Evolutionary conservation across 1,140 invertebrate genomes (phyloP).

Genomic region (Littorina saxatilis): DNA sequence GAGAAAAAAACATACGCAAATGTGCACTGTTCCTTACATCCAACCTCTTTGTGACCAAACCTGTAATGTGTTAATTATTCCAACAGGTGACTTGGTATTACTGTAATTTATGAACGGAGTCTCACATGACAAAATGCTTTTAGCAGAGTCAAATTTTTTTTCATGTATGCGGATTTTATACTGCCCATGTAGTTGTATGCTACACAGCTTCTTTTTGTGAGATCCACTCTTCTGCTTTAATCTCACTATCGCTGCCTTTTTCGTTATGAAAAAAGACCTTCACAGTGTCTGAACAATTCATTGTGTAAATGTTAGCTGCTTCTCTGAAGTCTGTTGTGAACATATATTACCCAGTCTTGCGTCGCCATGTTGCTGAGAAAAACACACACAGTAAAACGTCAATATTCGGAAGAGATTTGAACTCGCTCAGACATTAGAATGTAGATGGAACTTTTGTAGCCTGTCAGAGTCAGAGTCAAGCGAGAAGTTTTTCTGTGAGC

Average conservation of each 20-base stretch:
- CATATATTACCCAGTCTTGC: neutral
- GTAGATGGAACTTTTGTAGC: neutral
- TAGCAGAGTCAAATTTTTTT: no score
- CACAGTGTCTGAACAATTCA: neutral
- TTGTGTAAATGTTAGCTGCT: neutral
- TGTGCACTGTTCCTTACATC: no score
- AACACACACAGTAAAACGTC: neutral
- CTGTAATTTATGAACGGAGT: no score
- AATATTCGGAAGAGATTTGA: conserved; percentile 4
- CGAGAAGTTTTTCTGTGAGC: neutral
- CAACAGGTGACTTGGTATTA: no score
- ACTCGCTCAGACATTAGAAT: neutral
- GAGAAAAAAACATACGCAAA: no score
- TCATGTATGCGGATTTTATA: no score
- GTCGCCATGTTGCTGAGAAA: conserved; percentile 9
- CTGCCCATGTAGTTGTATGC: no score
- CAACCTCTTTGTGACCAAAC: no score
- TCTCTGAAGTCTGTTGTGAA: neutral
- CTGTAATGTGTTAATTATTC: no score
- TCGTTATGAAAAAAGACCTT: neutral
- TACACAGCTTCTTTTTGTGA: no score
- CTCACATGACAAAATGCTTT: no score
- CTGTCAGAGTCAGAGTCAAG: neutral
- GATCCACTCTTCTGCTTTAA: neutral
- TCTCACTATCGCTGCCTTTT: neutral